These are phyloP conservation scores for Pristionchus arcanus DNA, from an alignment of 2,888 invertebrate species.

Conservation along the genomic window DNA sequence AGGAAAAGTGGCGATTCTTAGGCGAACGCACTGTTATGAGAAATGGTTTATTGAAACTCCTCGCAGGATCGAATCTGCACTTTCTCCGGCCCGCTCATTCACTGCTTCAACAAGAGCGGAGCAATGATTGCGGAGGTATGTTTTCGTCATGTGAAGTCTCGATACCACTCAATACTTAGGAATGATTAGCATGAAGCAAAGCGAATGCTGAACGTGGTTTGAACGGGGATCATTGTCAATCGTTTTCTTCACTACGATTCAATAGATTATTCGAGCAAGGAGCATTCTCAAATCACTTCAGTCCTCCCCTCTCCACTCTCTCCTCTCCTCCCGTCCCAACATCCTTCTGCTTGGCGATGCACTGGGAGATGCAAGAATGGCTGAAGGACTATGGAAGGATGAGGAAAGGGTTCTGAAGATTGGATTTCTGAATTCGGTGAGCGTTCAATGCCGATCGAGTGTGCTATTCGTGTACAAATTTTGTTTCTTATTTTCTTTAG, in stretches of 20 bases:
- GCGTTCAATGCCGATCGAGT: background rate
- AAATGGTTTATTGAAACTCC: background rate
- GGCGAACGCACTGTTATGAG: no score
- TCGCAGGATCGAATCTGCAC: constrained; percentile 81
- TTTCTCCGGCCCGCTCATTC: constrained; percentile 89
- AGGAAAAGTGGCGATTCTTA: no score
- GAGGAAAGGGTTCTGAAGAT: background rate
- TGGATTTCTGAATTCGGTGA: background rate
- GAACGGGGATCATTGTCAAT: no score
- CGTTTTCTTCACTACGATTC: no score
- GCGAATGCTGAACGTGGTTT: no score
- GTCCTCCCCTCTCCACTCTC: background rate
- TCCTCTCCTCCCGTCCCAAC: background rate
- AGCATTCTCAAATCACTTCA: background rate
- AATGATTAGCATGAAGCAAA: no score
- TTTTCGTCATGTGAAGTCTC: background rate
- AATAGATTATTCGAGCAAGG: no score
- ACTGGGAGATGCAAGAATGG: background rate
- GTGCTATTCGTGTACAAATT: background rate
- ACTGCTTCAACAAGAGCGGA: constrained; percentile 95
- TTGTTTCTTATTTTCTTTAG: no score
- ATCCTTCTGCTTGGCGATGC: background rate
- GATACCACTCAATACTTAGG: no score
- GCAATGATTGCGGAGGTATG: constrained; percentile 84
- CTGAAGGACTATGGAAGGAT: background rate